Base-by-base conservation (phyloP, 2,888 invertebrate genomes). In the Trissonchulus latispiculum region DNA sequence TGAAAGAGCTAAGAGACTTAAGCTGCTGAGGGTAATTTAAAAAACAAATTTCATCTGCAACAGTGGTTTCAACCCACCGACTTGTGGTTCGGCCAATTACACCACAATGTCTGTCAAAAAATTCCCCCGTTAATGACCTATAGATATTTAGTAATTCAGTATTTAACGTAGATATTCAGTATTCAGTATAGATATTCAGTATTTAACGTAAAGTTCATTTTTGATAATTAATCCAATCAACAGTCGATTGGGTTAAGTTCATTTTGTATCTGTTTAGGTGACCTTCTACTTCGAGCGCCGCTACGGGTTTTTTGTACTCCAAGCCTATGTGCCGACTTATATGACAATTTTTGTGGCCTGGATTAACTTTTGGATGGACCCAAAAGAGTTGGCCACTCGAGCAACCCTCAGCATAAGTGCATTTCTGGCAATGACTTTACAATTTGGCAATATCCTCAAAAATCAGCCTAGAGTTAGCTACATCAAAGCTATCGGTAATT, bases 311-410 rank as follows among this genome's bases (percentile, higher is more conserved):
- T 73, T 73, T 37, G 61, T 73, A 31, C 67, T 23, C 18, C 61
- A 75, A 59, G 75, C 75, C 62, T 75, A 73, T 66, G 72, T 75
- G 3, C 75, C 75, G 1, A 73, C 75, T 2, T 75, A 70, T 67
- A 75, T 75, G 75, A 75, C 75, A 8, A 73, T 75, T 2, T 69
- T 73, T 35, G 75, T 75, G 62, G 75, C 75, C 3, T 75, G 73
- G 70, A 75, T 73, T 62, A 73, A 62, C 33, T 75, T 75, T 48
- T 75, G 75, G 75, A 75, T 75, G 75, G 75, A 75, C 70, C 73
- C 72, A 2, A 61, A 33, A 15, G 73, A 75, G 28, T 64, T 72
- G 59, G 33, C 61, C 23, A 36, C 73, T 2, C 62, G 72, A 23
- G 71, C 71, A 1, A 73, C 71, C 23, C 36, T 73, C 18, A 70